Base-by-base conservation (phyloP, 2,888 invertebrate species). In the Ectobius pallidus region DNA sequence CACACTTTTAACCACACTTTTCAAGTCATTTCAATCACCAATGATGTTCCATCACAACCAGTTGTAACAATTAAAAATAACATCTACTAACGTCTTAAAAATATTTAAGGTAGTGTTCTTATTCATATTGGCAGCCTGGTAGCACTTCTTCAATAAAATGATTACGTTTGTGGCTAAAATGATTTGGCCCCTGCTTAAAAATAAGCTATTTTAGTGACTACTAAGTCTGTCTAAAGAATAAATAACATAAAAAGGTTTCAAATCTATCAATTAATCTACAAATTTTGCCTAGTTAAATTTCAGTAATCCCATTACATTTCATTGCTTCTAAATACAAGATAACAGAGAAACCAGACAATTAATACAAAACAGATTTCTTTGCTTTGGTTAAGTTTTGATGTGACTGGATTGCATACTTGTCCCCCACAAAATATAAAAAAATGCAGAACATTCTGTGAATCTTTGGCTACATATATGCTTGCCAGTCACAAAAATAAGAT, bases 171-270 rank as follows among this genome's bases (percentile, higher is more conserved):
- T 67, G 67, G 52, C 49, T 46, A 68, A 68, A 52, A 58, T 42
- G 61, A 44, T 27, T 61, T 70, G 70, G 70, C 61, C 70, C 70
- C 70, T 70, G 61, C 61, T 34, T 58, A 39, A 61, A 42, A 70
- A 58, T 61, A 39, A 20, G 32, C 25, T 65, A 9, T 18, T n/a
- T 30, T 27, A 11, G 30, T 61, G 32, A 61, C 32, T 65, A 9
- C 11, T 11, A 65, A 42, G 9, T 65, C 49, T 20, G 16, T 32
- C 14, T 68, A 68, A 27, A 16, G n/a, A 68, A 44, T 68, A 68
- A 68, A 68, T 46, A 68, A 68, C 25, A 20, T 58, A 30, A 11
- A 65, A 62, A 65, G n/a, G 27, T 58, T 58, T 58, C 32, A 30
- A 58, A 32, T 30, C 58, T 58, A 58, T n/a, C n/a, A 55, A 27